Evolutionary conservation across 2,888 invertebrate species (phyloP).

Genomic region (Gryllus longicercus): DNA sequence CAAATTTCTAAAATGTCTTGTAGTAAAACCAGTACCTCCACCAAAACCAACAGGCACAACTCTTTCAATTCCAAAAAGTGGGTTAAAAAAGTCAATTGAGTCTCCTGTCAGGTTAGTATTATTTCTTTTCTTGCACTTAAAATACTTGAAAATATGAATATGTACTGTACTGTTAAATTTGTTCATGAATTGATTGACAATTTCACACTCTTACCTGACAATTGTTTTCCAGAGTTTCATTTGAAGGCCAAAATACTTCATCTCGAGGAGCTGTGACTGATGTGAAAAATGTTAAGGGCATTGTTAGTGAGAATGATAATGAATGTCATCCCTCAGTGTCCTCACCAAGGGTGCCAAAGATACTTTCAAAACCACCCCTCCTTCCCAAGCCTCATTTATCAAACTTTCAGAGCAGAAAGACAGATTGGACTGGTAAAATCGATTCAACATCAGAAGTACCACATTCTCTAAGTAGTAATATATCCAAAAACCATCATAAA

Average conservation of each 20-base stretch:
- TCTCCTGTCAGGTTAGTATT: not conserved
- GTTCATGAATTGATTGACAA: no score
- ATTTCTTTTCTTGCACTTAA: not conserved
- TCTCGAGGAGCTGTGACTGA: not conserved
- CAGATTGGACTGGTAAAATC: not conserved
- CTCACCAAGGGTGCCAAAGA: not conserved
- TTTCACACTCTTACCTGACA: no score
- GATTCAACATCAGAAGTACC: not conserved
- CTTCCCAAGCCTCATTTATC: conserved; percentile 32
- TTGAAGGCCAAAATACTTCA: no score
- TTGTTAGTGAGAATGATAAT: not conserved
- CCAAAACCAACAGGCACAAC: not conserved
- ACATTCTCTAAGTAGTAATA: not conserved
- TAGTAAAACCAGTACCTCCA: not conserved
- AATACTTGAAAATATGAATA: no score
- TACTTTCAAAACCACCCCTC: conserved; percentile 31
- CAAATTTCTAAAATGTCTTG: not conserved
- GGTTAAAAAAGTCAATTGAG: not conserved
- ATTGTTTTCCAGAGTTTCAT: no score
- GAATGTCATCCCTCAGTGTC: not conserved
- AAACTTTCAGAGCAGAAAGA: not conserved
- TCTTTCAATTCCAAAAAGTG: not conserved
- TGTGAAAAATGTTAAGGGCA: not conserved
- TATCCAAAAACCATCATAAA: not conserved
- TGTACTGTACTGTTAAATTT: no score